Conservation (phyloP, 2,888 invertebrate species). For the Tenthredo mesomela region DNA sequence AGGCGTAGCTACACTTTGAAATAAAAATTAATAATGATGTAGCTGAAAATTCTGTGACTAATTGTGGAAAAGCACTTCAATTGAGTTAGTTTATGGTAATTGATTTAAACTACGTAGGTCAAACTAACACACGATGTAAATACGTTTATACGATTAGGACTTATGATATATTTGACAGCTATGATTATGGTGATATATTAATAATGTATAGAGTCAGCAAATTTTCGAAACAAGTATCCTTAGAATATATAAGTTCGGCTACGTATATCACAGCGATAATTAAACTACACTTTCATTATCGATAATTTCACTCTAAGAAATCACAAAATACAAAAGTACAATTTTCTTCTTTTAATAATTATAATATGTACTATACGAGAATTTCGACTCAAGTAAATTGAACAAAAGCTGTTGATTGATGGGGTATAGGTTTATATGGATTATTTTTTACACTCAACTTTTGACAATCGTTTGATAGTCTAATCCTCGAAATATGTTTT, state of each 20-base stretch:
- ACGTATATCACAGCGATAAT: constrained; percentile 47
- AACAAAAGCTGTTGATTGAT: constrained; percentile 15
- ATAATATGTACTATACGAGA: neutral
- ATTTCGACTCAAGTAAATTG: neutral
- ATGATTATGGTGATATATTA: neutral
- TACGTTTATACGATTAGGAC: neutral
- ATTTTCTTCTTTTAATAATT: constrained; percentile 4
- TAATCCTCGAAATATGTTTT: neutral
- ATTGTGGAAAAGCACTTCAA: neutral
- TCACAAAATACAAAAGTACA: constrained; percentile 47
- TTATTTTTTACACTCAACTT: neutral
- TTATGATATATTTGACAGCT: neutral
- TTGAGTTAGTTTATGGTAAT: neutral
- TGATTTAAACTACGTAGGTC: neutral
- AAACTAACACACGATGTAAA: neutral
- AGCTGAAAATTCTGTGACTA: neutral
- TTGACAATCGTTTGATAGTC: neutral
- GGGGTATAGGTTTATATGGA: neutral
- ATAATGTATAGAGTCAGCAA: neutral
- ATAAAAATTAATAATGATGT: neutral
- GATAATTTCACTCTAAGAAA: constrained; percentile 39
- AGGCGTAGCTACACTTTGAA: neutral
- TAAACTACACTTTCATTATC: constrained; percentile 51
- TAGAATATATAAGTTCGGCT: constrained; percentile 26
- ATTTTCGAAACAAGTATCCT: constrained; percentile 22